Base-by-base conservation (phyloP, 2,797 vertebrate species). In the Antrozous pallidus region DNA sequence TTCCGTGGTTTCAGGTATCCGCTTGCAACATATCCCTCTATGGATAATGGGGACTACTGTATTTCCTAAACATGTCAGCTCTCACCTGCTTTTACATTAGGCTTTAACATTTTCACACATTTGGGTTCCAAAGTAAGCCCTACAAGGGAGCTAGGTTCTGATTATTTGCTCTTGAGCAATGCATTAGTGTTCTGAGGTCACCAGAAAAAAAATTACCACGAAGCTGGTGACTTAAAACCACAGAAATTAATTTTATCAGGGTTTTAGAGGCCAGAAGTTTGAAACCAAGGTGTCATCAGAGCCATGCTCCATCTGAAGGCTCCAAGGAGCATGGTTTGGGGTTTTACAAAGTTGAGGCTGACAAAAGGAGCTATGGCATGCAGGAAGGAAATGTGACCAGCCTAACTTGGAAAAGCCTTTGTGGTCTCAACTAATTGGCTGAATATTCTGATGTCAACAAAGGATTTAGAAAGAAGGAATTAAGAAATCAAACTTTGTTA, bases 401-500 rank as follows among this genome's bases (percentile, higher is more conserved):
- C 36, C 54, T 69, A 85, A 22, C 14, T 54, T 56, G 51, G 65
- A 45, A 80, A 80, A 88, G 81, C 16, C 13, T 2, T 1, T 36
- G 31, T 18, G 28, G 38, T 73, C 56, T 22, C 54, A 73, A 26
- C 16, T n/a, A 61, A 83, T 40, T 2, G 38, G 61, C 3, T 42
- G 49, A 90, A 31, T 56, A 56, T 42, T 67, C 51, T 75, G 24
- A 61, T 71, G 71, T 45, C 61, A 38, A 86, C 65, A 83, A 63
- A 83, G 40, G n/a, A 58, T 86, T 93, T 56, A 85, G 74, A 49
- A 45, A 88, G 88, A 22, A 56, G 56, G 26, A 45, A 49, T 67
- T 45, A 75, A 75, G 26, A 67, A 83, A 20, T 71, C 61, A 84
- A 83, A 65, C 28, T 31, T 28, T 45, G 42, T 77, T 14, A n/a